These are phyloP conservation scores for Melanotaenia maccullochi DNA, from an alignment of 2,797 vertebrate genomes.

Conservation along the genomic window DNA sequence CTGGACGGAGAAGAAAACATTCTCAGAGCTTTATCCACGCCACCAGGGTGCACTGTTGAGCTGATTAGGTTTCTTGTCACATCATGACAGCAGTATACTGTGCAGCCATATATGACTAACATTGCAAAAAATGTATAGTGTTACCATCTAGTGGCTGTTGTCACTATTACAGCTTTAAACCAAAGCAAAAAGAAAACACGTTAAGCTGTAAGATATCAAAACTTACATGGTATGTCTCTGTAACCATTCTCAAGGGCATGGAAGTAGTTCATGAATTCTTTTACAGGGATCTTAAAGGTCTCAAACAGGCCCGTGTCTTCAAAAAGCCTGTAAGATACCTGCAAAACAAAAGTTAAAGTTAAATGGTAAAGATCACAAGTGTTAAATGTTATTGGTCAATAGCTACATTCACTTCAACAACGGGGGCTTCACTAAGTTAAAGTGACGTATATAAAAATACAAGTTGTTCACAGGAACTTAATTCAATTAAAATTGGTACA, in stretches of 20 bases:
- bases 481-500: background rate
- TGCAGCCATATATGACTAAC: slow-evolving; percentile 4
- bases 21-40: slow-evolving; percentile 15
- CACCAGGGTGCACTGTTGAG: slow-evolving; percentile 68
- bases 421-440: background rate
- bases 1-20: slow-evolving; percentile 73
- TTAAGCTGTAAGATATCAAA: background rate
- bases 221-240: slow-evolving; percentile 95
- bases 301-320: slow-evolving; percentile 96
- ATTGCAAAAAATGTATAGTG: slow-evolving; percentile 7
- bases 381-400: background rate
- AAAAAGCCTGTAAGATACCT: slow-evolving; percentile 97
- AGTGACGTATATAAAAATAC: background rate
- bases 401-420: background rate
- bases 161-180: slow-evolving; percentile 23
- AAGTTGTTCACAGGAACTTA: background rate
- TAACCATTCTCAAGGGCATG: slow-evolving; percentile 97
- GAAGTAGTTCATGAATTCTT: slow-evolving; percentile 99
- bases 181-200: background rate
- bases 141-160: slow-evolving; percentile 55
- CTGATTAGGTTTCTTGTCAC: slow-evolving; percentile 11
- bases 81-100: slow-evolving; percentile 4
- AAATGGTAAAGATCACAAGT: slow-evolving; percentile 10
- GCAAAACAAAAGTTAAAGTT: slow-evolving; percentile 45
- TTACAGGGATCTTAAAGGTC: slow-evolving; percentile 96